Conservation (phyloP, 1,140 invertebrate species). For the Antheraea mylitta region DNA sequence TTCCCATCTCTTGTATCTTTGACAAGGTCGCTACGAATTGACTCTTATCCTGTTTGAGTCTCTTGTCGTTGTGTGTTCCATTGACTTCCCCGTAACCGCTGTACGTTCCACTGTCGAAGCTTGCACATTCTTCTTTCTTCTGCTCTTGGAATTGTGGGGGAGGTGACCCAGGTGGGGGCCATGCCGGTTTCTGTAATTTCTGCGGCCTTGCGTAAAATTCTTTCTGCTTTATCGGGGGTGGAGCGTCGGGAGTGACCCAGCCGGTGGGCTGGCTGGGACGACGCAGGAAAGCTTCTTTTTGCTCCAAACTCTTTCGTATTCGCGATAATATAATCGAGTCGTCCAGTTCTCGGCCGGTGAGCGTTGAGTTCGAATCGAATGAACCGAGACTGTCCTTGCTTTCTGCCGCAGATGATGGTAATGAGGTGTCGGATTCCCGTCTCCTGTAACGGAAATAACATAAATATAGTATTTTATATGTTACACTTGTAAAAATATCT, state of each 20-base stretch:
- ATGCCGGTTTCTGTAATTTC: conserved; percentile 85
- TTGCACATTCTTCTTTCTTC: conserved; percentile 65
- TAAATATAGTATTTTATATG: background rate
- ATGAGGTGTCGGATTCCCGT: conserved; percentile 80
- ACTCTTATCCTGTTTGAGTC: conserved; percentile 74
- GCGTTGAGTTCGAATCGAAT: conserved; percentile 83
- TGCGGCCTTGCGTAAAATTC: conserved; percentile 89
- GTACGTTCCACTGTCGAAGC: conserved; percentile 68
- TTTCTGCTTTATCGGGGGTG: conserved; percentile 79
- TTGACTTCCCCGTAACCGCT: conserved; percentile 71
- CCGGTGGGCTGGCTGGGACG: conserved; percentile 84
- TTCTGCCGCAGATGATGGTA: conserved; percentile 79
- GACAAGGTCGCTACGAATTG: conserved; percentile 81
- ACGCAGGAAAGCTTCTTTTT: conserved; percentile 92
- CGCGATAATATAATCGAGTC: conserved; percentile 85
- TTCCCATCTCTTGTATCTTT: conserved; percentile 82
- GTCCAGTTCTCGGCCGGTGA: conserved; percentile 83
- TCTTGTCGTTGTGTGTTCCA: conserved; percentile 55
- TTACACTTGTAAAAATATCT: background rate
- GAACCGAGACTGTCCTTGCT: conserved; percentile 83
- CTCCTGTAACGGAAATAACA: conserved; percentile 48
- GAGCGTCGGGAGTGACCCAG: conserved; percentile 74
- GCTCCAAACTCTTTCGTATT: conserved; percentile 89
- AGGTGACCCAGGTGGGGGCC: conserved; percentile 82
- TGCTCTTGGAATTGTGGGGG: conserved; percentile 47